Conservation (phyloP, 2,113 vertebrate species). For the Zootoca vivipara region DNA sequence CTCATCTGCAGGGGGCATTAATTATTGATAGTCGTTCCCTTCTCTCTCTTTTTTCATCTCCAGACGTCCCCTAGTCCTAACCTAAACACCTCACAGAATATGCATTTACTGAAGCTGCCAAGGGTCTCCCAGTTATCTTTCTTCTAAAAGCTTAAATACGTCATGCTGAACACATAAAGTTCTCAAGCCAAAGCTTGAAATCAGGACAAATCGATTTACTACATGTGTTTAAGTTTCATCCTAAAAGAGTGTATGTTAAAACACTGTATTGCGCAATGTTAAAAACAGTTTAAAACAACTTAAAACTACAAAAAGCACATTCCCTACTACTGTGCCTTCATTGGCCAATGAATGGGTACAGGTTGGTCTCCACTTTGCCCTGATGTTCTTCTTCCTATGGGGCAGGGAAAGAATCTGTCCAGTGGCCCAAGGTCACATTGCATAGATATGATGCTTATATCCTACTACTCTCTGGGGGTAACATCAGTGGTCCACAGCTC, state of each 20-base stretch:
- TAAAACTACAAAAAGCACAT: neutral
- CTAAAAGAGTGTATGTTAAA: neutral
- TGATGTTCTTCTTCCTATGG: no score
- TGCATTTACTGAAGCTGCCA: conserved; percentile 10
- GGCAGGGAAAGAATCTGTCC: no score
- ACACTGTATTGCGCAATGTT: no score
- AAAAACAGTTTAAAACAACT: no score
- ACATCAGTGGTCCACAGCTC: no score
- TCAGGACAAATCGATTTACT: neutral
- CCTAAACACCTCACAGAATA: conserved; percentile 34
- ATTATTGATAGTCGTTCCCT: conserved; percentile 79
- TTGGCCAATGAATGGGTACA: no score
- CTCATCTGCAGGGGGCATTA: conserved; percentile 69
- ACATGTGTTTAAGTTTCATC: neutral
- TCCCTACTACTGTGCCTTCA: no score
- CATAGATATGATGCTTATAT: no score
- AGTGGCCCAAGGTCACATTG: no score
- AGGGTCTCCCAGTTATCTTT: neutral
- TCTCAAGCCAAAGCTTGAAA: conserved; percentile 9
- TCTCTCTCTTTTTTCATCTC: conserved; percentile 1
- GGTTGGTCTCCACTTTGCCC: no score
- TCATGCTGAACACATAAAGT: neutral
- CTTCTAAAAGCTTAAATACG: conserved; percentile 22
- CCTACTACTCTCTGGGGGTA: no score
- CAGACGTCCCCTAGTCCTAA: conserved; percentile 40